Conservation (phyloP, 2,113 vertebrate species). For the Eptesicus fuscus region DNA sequence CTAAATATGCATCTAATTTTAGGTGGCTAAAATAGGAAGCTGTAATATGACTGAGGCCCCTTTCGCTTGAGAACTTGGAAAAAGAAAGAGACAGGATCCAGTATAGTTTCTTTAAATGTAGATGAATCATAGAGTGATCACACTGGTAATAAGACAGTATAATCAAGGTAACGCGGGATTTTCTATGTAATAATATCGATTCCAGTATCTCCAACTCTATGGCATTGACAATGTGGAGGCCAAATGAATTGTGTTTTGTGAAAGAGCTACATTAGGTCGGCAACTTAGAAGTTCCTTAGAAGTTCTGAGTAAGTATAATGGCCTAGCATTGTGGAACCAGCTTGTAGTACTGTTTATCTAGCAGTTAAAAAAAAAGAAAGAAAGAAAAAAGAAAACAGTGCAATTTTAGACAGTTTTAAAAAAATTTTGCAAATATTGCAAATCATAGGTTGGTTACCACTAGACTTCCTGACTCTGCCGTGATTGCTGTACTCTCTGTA, state of each 20-base stretch:
- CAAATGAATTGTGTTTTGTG: slow-evolving; percentile 50
- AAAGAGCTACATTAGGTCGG: slow-evolving; percentile 63
- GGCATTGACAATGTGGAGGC: background rate
- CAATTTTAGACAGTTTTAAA: slow-evolving; percentile 65
- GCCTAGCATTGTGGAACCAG: slow-evolving; percentile 79
- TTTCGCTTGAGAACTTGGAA: background rate
- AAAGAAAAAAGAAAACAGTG: slow-evolving; percentile 77
- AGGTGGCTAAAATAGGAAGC: background rate
- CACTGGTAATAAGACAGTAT: background rate
- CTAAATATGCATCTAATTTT: background rate
- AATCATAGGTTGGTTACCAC: slow-evolving; percentile 79
- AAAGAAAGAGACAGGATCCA: background rate
- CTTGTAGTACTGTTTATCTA: slow-evolving; percentile 77
- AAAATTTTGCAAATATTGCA: slow-evolving; percentile 78
- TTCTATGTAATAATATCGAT: background rate
- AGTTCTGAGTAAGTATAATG: slow-evolving; percentile 74
- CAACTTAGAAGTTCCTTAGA: slow-evolving; percentile 77
- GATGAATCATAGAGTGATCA: background rate
- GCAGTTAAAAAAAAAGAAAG: slow-evolving; percentile 65
- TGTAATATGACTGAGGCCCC: background rate
- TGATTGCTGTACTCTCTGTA: slow-evolving; percentile 64
- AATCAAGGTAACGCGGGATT: slow-evolving; percentile 3
- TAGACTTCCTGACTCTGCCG: slow-evolving; percentile 75
- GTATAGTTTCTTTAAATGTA: background rate
- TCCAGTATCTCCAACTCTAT: background rate